Conservation (phyloP, 92 coral and sea anemone species). For the Desmophyllum pertusum region DNA sequence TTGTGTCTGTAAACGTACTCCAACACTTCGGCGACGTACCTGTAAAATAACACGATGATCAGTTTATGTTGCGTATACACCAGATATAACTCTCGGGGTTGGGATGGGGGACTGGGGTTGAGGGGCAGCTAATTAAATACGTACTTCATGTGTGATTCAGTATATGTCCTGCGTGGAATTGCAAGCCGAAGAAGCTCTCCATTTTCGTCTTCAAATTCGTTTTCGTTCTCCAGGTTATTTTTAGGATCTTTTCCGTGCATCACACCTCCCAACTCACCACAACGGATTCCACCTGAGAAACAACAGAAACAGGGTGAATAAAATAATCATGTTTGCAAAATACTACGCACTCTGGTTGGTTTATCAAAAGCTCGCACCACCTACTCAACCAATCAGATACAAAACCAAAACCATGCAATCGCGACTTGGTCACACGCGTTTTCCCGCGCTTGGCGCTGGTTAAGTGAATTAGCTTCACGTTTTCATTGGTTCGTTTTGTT, state of each 20-base stretch:
- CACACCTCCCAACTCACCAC: slow-evolving; percentile 59
- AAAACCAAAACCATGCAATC: no score
- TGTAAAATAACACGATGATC: background rate
- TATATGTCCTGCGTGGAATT: slow-evolving; percentile 59
- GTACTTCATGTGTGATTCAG: slow-evolving; percentile 57
- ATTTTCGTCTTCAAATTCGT: slow-evolving; percentile 24
- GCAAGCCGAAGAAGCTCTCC: slow-evolving; percentile 59
- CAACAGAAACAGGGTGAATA: background rate
- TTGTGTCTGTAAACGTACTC: slow-evolving; percentile 55
- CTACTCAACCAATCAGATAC: no score
- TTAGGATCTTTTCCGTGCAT: slow-evolving; percentile 39
- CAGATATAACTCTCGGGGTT: no score
- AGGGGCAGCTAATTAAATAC: background rate
- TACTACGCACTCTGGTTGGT: background rate
- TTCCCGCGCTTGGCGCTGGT: no score
- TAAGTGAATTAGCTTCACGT: no score
- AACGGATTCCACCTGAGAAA: slow-evolving; percentile 49
- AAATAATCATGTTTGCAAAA: no score
- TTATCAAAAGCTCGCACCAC: no score
- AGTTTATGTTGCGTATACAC: background rate
- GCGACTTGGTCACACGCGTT: no score
- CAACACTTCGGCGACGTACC: slow-evolving; percentile 76
- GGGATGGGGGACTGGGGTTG: no score
- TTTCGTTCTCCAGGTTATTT: background rate
- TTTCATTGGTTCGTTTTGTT: no score